Evolutionary conservation across 2,888 invertebrate species (phyloP).

Genomic region (Steinernema scapterisci): DNA sequence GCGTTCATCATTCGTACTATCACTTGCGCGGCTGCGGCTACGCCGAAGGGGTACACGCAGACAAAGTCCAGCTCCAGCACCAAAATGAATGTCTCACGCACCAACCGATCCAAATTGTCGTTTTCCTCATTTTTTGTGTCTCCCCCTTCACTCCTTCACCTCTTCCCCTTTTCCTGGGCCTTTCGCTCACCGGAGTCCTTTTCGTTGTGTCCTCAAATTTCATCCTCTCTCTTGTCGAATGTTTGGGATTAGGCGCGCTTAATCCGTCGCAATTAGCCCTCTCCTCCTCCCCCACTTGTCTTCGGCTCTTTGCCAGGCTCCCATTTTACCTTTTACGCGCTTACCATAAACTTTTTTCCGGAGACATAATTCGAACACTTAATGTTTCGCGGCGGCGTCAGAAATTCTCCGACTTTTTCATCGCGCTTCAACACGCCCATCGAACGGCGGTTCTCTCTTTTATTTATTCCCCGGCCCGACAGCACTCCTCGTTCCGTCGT

Average conservation of each 20-base stretch:
- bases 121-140: constrained; percentile 29
- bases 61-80: too few relatives aligned
- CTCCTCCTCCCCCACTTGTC: not conserved
- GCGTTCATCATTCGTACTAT: constrained; percentile 29
- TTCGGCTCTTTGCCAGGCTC: not conserved
- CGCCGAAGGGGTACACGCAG: not conserved
- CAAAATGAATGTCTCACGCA: not conserved
- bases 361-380: constrained; percentile 26
- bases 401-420: constrained; percentile 28
- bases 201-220: too few relatives aligned
- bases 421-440: constrained; percentile 31
- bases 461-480: constrained; percentile 28
- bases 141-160: not conserved
- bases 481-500: constrained; percentile 16
- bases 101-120: constrained; percentile 18
- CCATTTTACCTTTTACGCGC: not conserved
- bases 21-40: constrained; percentile 24
- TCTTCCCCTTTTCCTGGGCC: not conserved
- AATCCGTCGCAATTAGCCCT: not conserved
- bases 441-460: constrained; percentile 32
- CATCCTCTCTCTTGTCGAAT: too few relatives aligned
- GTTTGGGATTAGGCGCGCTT: too few relatives aligned
- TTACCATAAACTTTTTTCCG: constrained; percentile 7
- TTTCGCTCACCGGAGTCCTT: too few relatives aligned
- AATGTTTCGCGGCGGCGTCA: constrained; percentile 27